phyloP scores from a whole-genome alignment of 2,797 vertebrate genomes.

The Peromyscus attwateri region DNA sequence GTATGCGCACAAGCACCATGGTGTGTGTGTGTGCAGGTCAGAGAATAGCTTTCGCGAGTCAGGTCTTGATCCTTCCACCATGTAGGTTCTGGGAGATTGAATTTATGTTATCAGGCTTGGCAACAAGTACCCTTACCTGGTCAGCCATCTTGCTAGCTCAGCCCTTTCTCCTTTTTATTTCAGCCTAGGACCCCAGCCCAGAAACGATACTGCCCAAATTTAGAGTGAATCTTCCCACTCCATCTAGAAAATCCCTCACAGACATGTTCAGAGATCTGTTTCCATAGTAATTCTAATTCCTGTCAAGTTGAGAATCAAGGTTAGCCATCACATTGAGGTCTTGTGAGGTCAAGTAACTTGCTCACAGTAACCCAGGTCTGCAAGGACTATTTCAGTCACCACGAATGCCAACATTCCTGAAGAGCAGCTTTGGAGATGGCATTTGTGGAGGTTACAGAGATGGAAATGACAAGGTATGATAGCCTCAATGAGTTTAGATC shows the following conservation, averaged over 20 bases:
- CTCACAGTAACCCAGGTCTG: not conserved
- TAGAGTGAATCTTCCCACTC: not conserved
- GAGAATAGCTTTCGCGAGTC: not conserved
- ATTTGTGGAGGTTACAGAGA: not conserved
- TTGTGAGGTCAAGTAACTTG: not conserved
- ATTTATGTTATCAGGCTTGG: not conserved
- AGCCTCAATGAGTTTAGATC: not conserved
- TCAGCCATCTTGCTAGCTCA: not conserved
- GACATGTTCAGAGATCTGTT: not conserved
- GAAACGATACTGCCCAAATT: not conserved
- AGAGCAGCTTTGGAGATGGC: not conserved
- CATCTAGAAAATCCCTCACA: not conserved
- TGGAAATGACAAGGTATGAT: not conserved
- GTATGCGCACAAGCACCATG: too few relatives aligned
- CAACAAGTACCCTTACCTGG: not conserved
- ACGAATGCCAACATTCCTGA: not conserved
- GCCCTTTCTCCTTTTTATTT: not conserved
- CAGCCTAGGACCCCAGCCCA: not conserved
- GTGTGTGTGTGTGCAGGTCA: not conserved
- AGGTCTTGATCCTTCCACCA: not conserved
- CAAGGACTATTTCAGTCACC: not conserved
- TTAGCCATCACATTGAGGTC: not conserved
- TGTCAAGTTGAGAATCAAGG: not conserved
- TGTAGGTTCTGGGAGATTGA: not conserved
- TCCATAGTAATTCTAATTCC: not conserved